Conservation (phyloP, 2,797 vertebrate species). For the Otus scops region DNA sequence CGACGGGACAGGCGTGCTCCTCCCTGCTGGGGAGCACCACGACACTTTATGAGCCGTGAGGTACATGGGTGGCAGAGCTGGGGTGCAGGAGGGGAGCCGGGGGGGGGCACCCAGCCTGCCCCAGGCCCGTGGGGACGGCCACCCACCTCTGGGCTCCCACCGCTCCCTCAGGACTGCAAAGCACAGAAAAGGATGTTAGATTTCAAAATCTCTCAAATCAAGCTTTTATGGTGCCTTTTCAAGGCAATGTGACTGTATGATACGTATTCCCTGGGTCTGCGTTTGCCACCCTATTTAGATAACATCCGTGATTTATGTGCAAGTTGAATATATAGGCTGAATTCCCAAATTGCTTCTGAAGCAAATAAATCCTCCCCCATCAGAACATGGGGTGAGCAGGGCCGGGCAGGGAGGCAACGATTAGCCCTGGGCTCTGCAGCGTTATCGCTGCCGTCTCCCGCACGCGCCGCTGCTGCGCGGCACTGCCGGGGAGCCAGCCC, state of each 20-base stretch:
- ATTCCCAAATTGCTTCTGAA: not conserved
- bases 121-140: fast-evolving
- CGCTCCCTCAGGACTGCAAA: not conserved
- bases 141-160: not conserved
- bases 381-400: not conserved
- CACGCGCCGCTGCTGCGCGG: not conserved
- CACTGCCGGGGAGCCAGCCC: not conserved
- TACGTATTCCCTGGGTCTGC: not conserved
- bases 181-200: not conserved
- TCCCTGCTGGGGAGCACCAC: not conserved
- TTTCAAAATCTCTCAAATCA: not conserved
- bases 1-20: not conserved
- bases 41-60: fast-evolving
- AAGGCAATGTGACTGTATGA: not conserved
- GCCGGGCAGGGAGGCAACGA: not conserved
- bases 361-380: not conserved
- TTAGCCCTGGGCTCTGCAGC: not conserved
- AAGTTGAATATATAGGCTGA: not conserved
- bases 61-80: not conserved
- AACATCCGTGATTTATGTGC: not conserved
- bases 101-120: fast-evolving
- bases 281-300: not conserved
- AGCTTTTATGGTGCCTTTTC: not conserved
- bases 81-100: not conserved
- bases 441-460: not conserved